Evolutionary conservation across 1,140 invertebrate species (phyloP).

Genomic region (Sarcophaga peregrina): DNA sequence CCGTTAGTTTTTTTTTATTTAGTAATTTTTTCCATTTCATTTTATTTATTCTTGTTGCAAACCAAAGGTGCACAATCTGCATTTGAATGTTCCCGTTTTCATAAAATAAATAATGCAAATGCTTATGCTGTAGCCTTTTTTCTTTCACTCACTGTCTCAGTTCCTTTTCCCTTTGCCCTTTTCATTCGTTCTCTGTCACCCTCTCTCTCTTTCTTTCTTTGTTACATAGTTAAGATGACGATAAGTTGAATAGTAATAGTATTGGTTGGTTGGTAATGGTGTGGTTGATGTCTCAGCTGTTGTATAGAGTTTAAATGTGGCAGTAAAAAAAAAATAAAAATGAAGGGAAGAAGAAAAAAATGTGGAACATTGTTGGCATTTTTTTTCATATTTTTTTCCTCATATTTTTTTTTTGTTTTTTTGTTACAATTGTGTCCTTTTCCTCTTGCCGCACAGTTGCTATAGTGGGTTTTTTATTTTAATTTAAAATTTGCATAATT

Average conservation of each 20-base stretch:
- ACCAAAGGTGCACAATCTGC: slow-evolving; percentile 32
- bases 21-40: background rate
- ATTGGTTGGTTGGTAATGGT: background rate
- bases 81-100: slow-evolving; percentile 18
- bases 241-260: background rate
- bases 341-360: background rate
- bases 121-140: background rate
- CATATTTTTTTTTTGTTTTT: background rate
- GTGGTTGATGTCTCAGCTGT: background rate
- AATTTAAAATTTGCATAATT: slow-evolving; percentile 41
- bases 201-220: background rate
- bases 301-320: too few species aligned
- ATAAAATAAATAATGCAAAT: slow-evolving; percentile 32
- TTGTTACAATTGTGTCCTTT: background rate
- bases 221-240: background rate
- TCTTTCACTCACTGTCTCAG: too few species aligned
- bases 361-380: slow-evolving; percentile 24
- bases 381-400: background rate
- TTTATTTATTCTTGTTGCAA: background rate
- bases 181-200: too few species aligned
- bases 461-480: slow-evolving; percentile 21
- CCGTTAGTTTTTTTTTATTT: background rate
- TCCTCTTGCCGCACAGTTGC: background rate
- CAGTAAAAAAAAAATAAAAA: too few species aligned
- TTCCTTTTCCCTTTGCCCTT: too few species aligned